Base-by-base conservation (phyloP, 2,888 invertebrate genomes). In the Luperina testacea region DNA sequence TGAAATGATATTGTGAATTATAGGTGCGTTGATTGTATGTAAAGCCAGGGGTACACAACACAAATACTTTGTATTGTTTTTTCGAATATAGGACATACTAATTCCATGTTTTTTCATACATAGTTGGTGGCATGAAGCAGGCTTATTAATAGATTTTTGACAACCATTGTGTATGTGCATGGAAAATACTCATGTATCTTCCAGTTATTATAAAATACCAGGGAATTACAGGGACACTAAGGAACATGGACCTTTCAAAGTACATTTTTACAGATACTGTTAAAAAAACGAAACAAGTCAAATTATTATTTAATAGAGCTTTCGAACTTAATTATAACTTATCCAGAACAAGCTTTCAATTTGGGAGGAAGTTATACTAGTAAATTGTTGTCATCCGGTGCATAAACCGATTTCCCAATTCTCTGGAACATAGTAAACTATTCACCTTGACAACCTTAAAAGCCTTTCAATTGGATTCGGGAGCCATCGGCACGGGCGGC, bases 391-490 rank as follows among this genome's bases (percentile, higher is more conserved):
- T n/a, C 9, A 75, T 42, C 68, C 42, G 20, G 61, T 48, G 45
- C 57, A 13, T 65, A 81, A 61, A 77, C 53, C 27, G 8, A 76
- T 69, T 71, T 64, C 32, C 61, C 38, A 64, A 73, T 75, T 42
- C 42, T 63, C 42, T 27, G 32, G 20, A 63, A 63, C n/a, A 74
- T 61, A 42, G 20, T 68, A 69, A 80, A 70, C 79, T 78, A 76
- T 80, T 80, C 78, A 76, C 57, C 63, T 80, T 65, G 70, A 78
- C 67, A 67, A 76, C 71, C 74, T 74, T 73, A 77, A 85, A 84
- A 81, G 77, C 77, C 69, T 79, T 86, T 73, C 75, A 77, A 84
- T 86, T 81, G 73, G 68, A 77, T 86, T 84, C 51, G 67, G 71
- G 72, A 64, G 69, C 77, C 74, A 78, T 82, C 68, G 75, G 74